A percentile compares a stretch with the other conserved stretches of the same genome.
Conservation (phyloP, 2,888 invertebrate species). For the Cheilosia vulpina region DNA sequence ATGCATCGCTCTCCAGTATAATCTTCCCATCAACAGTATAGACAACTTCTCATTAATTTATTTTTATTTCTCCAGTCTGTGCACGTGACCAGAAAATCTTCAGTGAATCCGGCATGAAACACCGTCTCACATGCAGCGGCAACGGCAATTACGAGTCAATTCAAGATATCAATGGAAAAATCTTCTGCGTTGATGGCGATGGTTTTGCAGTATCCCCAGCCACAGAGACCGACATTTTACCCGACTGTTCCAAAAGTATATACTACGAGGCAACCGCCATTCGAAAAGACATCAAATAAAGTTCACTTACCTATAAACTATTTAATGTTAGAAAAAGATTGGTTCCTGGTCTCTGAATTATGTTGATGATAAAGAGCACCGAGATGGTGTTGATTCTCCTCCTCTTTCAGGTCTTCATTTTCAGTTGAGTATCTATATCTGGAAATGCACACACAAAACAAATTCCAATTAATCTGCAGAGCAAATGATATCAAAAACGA, state of each 20-base stretch:
- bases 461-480: slow-evolving; percentile 15
- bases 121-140: slow-evolving; percentile 84
- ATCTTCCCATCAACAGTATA: too few species aligned
- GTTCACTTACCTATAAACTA: slow-evolving; percentile 53
- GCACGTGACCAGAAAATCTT: slow-evolving; percentile 86
- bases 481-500: slow-evolving; percentile 19
- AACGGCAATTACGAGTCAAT: slow-evolving; percentile 86
- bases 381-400: not conserved
- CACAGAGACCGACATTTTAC: slow-evolving; percentile 56
- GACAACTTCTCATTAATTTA: not conserved
- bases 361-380: slow-evolving; percentile 28
- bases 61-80: slow-evolving; percentile 84
- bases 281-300: slow-evolving; percentile 15
- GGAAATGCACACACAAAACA: slow-evolving; percentile 33
- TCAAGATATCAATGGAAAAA: slow-evolving; percentile 84
- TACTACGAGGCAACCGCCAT: slow-evolving; percentile 72
- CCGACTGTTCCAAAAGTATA: slow-evolving; percentile 67
- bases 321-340: slow-evolving; percentile 69
- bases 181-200: slow-evolving; percentile 87
- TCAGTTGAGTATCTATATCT: slow-evolving; percentile 69
- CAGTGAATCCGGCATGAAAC: slow-evolving; percentile 84
- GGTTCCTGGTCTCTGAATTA: slow-evolving; percentile 67
- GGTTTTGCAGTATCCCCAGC: slow-evolving; percentile 84
- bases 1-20: too few species aligned
- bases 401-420: slow-evolving; percentile 65